Percentiles rank a stretch among this genome's conserved stretches.
Evolutionary conservation across 2,113 vertebrate species (phyloP).

Genomic region (Ochotona curzoniae): DNA sequence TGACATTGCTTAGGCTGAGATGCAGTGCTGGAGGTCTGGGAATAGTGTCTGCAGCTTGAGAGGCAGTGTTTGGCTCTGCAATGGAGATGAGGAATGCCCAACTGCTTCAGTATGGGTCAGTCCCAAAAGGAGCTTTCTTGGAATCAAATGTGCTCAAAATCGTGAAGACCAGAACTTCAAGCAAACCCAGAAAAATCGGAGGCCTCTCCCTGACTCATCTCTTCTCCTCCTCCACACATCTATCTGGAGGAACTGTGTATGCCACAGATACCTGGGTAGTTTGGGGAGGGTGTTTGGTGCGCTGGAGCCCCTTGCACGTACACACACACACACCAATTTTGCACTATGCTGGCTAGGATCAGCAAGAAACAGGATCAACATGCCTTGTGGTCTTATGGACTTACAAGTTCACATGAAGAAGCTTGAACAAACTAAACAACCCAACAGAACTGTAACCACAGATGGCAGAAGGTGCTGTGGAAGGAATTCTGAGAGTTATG

Average conservation of each 20-base stretch:
- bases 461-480: background rate
- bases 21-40: background rate
- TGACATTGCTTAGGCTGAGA: background rate
- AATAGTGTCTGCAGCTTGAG: background rate
- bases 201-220: background rate
- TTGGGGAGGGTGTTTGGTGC: background rate
- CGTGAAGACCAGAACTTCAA: background rate
- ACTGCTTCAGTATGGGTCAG: background rate
- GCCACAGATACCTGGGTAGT: too few species aligned
- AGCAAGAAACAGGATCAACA: background rate
- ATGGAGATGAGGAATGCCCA: background rate
- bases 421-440: background rate
- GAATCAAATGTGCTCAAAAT: background rate
- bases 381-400: background rate
- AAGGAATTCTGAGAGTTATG: background rate
- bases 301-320: background rate
- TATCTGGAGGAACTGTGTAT: background rate
- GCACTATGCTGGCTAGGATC: background rate
- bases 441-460: background rate
- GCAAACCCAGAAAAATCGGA: background rate
- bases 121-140: background rate
- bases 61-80: background rate
- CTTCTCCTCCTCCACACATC: background rate
- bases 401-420: background rate
- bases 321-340: too few species aligned